Conservation (phyloP, 2,888 invertebrate species). For the Agrotis puta region DNA sequence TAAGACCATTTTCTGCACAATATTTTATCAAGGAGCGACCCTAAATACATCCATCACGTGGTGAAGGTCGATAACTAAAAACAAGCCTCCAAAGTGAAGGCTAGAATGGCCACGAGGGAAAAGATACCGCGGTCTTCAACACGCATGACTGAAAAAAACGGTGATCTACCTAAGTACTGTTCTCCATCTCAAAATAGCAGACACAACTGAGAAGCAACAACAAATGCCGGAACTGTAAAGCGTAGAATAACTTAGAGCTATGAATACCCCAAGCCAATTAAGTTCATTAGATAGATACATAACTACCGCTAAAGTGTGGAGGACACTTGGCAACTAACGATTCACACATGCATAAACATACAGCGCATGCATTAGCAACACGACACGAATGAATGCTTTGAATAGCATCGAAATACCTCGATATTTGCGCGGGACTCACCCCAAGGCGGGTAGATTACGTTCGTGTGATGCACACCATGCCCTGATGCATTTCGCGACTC, state of each 20-base stretch:
- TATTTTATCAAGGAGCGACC: constrained; percentile 27
- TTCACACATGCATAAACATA: constrained; percentile 50
- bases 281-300: constrained; percentile 2
- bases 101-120: not conserved
- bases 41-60: constrained; percentile 31
- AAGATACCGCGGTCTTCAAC: not conserved
- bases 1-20: constrained; percentile 9
- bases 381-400: constrained; percentile 61
- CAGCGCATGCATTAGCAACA: constrained; percentile 41
- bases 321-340: constrained; percentile 33
- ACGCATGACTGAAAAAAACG: not conserved
- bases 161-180: not conserved
- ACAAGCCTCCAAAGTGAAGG: constrained; percentile 16
- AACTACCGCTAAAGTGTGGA: constrained; percentile 8
- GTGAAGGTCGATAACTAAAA: constrained; percentile 19
- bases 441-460: constrained; percentile 72
- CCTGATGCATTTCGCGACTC: constrained; percentile 72
- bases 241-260: constrained; percentile 5
- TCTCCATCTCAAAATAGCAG: not conserved
- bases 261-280: constrained; percentile 34
- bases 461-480: constrained; percentile 69
- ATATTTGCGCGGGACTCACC: constrained; percentile 60
- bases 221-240: not conserved
- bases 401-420: constrained; percentile 70
- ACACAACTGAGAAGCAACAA: not conserved